Percentiles rank a stretch among this genome's conserved stretches.
phyloP scores from a whole-genome alignment of 2,113 vertebrate genomes.

The Thalassarche chlororhynchos region DNA sequence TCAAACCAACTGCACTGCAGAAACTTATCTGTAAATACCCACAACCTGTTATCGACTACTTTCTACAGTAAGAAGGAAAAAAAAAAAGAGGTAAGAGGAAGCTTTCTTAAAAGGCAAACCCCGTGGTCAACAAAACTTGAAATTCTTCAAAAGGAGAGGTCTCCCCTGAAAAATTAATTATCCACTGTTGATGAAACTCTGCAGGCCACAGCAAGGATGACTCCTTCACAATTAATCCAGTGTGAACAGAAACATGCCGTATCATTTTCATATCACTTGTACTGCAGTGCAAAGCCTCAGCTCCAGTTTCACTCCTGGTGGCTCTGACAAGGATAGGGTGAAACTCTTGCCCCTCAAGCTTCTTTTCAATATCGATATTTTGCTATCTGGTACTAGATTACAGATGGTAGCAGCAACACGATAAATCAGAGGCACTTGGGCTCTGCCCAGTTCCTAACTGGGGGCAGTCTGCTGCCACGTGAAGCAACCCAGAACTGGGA shows the following conservation, averaged over 20 bases:
- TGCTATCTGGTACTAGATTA: not conserved
- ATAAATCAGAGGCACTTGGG: not conserved
- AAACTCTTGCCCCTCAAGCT: not conserved
- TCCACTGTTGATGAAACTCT: not conserved
- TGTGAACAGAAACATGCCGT: not conserved
- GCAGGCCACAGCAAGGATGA: not conserved
- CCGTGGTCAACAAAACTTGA: not conserved
- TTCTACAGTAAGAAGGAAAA: not conserved
- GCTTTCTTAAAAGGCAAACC: not conserved
- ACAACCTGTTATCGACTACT: not conserved
- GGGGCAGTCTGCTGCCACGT: not conserved
- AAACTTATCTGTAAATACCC: not conserved
- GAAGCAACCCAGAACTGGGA: not conserved
- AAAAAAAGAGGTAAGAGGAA: not conserved
- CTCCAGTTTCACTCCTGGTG: not conserved
- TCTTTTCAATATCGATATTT: not conserved
- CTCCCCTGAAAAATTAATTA: not conserved
- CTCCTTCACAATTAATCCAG: not conserved
- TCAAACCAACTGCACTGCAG: not conserved
- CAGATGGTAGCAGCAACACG: not conserved
- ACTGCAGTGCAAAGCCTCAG: not conserved
- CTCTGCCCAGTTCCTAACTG: not conserved
- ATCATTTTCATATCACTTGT: not conserved
- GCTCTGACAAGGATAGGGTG: not conserved
- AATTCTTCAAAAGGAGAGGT: not conserved